Conservation (phyloP, 64 coral and sea anemone genomes). For the Acropora tenuis region DNA sequence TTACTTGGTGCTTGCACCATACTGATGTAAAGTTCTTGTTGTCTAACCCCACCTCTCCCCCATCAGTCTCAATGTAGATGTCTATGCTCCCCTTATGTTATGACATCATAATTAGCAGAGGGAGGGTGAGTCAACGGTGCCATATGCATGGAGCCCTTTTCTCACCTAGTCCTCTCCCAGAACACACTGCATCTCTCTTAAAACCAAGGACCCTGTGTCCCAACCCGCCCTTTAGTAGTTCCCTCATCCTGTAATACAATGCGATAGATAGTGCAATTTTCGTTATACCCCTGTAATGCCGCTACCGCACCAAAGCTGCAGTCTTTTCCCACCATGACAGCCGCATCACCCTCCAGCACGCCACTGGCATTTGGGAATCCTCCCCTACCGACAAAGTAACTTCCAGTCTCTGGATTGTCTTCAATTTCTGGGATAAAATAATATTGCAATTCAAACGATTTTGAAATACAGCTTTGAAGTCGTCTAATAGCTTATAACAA, state of each 20-base stretch:
- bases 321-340: slow-evolving; percentile 52
- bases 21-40: too few species aligned
- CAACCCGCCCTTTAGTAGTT: neutral
- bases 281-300: slow-evolving; percentile 63
- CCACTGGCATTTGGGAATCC: slow-evolving; percentile 66
- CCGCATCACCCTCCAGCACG: slow-evolving; percentile 73
- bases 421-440: slow-evolving; percentile 41
- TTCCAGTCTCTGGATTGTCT: slow-evolving; percentile 54
- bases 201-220: neutral
- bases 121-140: too few species aligned
- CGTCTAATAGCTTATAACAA: neutral
- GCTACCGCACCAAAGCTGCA: slow-evolving; percentile 69
- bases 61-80: too few species aligned
- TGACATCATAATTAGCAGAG: too few species aligned
- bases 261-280: neutral
- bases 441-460: neutral
- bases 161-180: too few species aligned
- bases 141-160: too few species aligned
- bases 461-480: neutral
- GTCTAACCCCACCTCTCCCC: too few species aligned
- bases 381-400: slow-evolving; percentile 64
- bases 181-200: neutral
- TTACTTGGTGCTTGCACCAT: too few species aligned
- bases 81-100: too few species aligned
- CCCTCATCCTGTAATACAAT: neutral